Base-by-base conservation (phyloP, 2,113 vertebrate genomes). In the Nycticorax nycticorax region DNA sequence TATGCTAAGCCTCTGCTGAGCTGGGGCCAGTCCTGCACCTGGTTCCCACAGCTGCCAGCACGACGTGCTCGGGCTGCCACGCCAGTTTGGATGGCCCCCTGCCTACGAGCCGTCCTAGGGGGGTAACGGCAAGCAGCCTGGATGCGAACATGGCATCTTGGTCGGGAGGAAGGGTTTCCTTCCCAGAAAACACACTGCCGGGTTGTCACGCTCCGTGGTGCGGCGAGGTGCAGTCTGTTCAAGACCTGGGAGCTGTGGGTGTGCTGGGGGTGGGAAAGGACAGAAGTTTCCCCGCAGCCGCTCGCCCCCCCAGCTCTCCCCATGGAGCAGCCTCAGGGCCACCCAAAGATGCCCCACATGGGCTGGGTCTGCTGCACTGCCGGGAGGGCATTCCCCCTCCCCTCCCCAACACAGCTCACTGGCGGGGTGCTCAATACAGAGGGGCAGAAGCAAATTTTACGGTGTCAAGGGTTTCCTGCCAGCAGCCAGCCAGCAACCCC, bases 201-300 rank as follows among this genome's bases (percentile, higher is more conserved):
- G 33, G 16, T 21, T 56, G 39, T 9, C 47, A 3, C 2, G 1
- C 9, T 9, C 12, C 0, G 2, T 1, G 0, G 3, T 1, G 26
- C n/a, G 21, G 37, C 1, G 1, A 79, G 45, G 20, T 8, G n/a
- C 32, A 21, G 23, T 12, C 41, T 21, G 32, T 35, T 9, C 1
- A 1, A 47, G 35, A 20, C 9, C 28, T 10, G 53, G 41, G 37
- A 91, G n/a, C 20, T 11, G 0, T 8, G 26, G 3, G 9, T 3
- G 0, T 22, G 14, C 52, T 14, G 20, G 3, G 15, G 6, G 4
- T 57, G 57, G 28, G 60, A 63, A 47, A 81, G 20, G 37, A 48
- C 18, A 6, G 30, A 45, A 14, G 10, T 5, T 60, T 16, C 9
- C 41, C 13, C 24, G 24, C 1, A 22, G 28, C 2, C 6, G 0